Base-by-base conservation (phyloP, 1,140 invertebrate species). In the Tetranychus urticae region DNA sequence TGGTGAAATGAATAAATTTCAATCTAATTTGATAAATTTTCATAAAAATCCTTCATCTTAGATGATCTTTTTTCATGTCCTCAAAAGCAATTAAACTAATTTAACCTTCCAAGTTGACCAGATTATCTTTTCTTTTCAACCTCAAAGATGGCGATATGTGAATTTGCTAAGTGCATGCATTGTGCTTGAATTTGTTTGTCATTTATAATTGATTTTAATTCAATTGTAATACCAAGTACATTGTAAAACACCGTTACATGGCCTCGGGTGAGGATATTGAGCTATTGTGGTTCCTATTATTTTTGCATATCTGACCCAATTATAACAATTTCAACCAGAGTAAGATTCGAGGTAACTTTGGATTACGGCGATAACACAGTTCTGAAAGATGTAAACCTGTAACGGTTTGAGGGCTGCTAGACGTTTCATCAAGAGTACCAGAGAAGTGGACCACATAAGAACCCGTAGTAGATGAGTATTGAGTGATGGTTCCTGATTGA, bases 221-320 rank as follows among this genome's bases (percentile, higher is more conserved):
- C 23, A 70, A 93, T 89, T 4, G 89, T 92, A 67, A 94, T 89
- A 0, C 81, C 70, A 46, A 92, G 69, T 45, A 89, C 86, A 37
- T 89, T 89, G 48, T 70, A 82, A 79, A 81, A 92, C 60, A 92
- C 72, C 63, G 86, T 85, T 70, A 93, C 81, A 61, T 85, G 14
- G 1, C 63, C 12, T 73, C 86, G 83, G 23, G 86, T 86, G 47
- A 93, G 73, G 14, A 93, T 86, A 88, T 65, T 93, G 77, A 36
- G 89, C 86, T 68, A 90, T 89, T 13, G 88, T 82, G 37, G 88
- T 90, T 61, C 88, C 88, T 67, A 91, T 89, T 47, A 88, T 85
- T 76, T 88, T 71, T 90, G 88, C 86, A 91, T 91, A 71, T 91
- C 88, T 34, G 85, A 88, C 31, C 87, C 86, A 68, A 93, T 90